phyloP scores from a whole-genome alignment of 2,113 vertebrate species.

The Motacilla tschutschensis region DNA sequence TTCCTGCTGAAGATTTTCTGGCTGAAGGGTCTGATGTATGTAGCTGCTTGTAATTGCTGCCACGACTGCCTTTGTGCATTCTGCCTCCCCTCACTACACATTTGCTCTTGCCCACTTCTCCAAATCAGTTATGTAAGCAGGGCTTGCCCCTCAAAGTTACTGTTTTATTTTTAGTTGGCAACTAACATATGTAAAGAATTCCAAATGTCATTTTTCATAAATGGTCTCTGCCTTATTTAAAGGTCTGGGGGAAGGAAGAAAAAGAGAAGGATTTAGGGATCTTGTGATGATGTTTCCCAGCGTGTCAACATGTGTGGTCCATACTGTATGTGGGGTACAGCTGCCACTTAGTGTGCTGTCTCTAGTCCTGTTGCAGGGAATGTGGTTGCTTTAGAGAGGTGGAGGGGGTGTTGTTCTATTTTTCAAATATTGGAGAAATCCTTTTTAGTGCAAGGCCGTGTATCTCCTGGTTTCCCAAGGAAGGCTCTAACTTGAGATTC shows the following conservation, averaged over 20 bases:
- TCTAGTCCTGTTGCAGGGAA: neutral
- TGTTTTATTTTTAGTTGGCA: neutral
- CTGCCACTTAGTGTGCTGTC: neutral
- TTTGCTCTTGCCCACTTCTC: neutral
- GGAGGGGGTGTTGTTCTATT: neutral
- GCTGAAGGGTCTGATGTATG: neutral
- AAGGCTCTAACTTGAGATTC: neutral
- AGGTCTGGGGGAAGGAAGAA: neutral
- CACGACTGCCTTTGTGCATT: neutral
- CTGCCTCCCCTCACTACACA: neutral
- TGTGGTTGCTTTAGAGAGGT: neutral
- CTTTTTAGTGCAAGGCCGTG: neutral
- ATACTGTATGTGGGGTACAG: neutral
- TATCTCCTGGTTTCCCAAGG: neutral
- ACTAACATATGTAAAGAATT: neutral
- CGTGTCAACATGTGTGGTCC: fast-evolving
- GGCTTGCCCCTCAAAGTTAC: neutral
- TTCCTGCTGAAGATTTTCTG: neutral
- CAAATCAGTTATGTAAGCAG: neutral
- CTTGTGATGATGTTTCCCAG: neutral
- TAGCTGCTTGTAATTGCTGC: neutral
- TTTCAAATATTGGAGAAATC: neutral
- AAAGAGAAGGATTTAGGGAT: neutral
- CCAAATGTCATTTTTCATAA: neutral
- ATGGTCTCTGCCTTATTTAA: neutral